Evolutionary conservation across 2,888 invertebrate genomes (phyloP).

Genomic region (Drosophila gaucha): DNA sequence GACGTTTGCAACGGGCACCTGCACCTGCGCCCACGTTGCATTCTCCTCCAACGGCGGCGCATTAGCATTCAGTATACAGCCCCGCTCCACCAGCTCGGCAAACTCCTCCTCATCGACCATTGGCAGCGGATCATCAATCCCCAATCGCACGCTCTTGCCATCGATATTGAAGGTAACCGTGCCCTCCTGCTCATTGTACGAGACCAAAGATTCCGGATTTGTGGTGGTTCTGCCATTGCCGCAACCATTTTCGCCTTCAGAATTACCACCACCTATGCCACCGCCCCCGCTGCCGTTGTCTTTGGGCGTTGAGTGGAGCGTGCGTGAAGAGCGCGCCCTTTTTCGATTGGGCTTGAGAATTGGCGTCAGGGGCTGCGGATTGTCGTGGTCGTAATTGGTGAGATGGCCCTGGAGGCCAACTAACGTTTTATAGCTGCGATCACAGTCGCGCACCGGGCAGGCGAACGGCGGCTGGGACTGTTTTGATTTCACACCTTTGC

Average conservation of each 20-base stretch:
- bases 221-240: slow-evolving; percentile 41
- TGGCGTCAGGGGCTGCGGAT: slow-evolving; percentile 88
- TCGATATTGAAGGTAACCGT: slow-evolving; percentile 95
- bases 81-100: slow-evolving; percentile 78
- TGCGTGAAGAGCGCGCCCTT: slow-evolving; percentile 86
- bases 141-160: slow-evolving; percentile 89
- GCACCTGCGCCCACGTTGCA: slow-evolving; percentile 85
- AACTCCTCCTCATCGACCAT: slow-evolving; percentile 89
- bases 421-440: slow-evolving; percentile 93
- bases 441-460: slow-evolving; percentile 94
- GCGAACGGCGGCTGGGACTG: slow-evolving; percentile 90
- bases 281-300: slow-evolving; percentile 75
- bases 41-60: slow-evolving; percentile 82
- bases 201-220: slow-evolving; percentile 85
- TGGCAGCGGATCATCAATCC: slow-evolving; percentile 88
- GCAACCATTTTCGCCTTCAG: slow-evolving; percentile 54
- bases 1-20: slow-evolving; percentile 90
- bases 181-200: slow-evolving; percentile 93
- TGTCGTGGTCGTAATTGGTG: slow-evolving; percentile 93
- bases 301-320: slow-evolving; percentile 85
- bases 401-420: slow-evolving; percentile 94
- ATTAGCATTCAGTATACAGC: slow-evolving; percentile 82
- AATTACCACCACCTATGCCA: slow-evolving; percentile 27
- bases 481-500: slow-evolving; percentile 90
- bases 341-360: slow-evolving; percentile 88